Evolutionary conservation across 2,113 vertebrate species (phyloP), one percentile per base, ranked within the genome.

Genomic region (Girardinichthys multiradiatus): DNA sequence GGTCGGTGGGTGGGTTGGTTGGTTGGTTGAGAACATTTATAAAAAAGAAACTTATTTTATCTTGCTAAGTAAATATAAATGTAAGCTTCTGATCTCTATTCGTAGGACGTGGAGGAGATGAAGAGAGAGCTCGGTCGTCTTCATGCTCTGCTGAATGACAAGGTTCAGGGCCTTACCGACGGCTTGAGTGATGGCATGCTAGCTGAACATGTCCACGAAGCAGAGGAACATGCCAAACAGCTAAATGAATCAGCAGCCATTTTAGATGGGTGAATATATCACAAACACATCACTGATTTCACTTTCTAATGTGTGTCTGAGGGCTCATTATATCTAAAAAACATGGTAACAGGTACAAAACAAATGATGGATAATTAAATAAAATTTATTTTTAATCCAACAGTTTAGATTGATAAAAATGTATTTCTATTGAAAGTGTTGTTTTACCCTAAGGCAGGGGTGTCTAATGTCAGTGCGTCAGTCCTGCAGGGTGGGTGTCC

Each of bases 211-310:
- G 95, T 99, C 35, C 84, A 87, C 27, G 90, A 93, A 37, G 97
- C 97, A 31, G 97, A 99, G 90, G 88, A 90, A 5, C 97, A 95
- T 2, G 96, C 98, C 0, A 90, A 90, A 12, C 95, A 96, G 86
- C 87, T 99, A 77, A 97, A 96, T 26, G 92, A 96, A 31, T 99
- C 97, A 0, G 96, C 97, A 33, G 86, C 89, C 48, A 91, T 96
- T 72, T 90, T 99, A 72, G 96, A 98, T 78, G 92, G 96, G 98
- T 99, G 94, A 84, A 90, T 39, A 10, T 4, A 29, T 1, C 28
- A 60, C 21, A 66, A 63, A 54, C 28, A 73, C 24, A 39, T 58
- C 5, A 21, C 29, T 61, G n/a, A 9, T 30, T 61, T 1, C 6
- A 31, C 24, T 8, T 24, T 24, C 2, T n/a, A 1, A 3, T 5